Conservation (phyloP, 2,888 invertebrate species). For the Drosophila picticornis region DNA sequence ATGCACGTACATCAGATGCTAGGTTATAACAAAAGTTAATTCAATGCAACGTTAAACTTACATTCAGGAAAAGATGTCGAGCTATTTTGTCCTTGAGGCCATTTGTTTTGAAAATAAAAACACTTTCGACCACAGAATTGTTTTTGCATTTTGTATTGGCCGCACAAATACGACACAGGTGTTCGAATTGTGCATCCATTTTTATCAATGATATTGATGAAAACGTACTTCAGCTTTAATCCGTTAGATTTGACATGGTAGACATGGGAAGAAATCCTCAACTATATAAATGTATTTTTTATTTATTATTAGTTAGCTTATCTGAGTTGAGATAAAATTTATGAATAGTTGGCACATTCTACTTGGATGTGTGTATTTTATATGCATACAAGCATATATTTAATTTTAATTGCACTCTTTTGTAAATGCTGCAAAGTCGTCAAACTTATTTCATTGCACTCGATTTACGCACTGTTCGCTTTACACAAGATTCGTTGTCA, state of each 20-base stretch:
- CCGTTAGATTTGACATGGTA: slow-evolving; percentile 19
- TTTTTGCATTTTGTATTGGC: slow-evolving; percentile 80
- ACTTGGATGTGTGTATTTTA: not conserved
- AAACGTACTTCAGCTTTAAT: slow-evolving; percentile 1
- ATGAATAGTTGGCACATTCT: slow-evolving; percentile 1
- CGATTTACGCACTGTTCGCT: slow-evolving; percentile 46
- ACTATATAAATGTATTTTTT: not conserved
- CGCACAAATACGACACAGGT: slow-evolving; percentile 82
- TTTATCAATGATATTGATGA: slow-evolving; percentile 12
- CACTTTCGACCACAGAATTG: slow-evolving; percentile 81
- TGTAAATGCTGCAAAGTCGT: slow-evolving; percentile 36
- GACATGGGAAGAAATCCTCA: not conserved
- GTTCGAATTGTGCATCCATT: slow-evolving; percentile 82
- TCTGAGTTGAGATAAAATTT: slow-evolving; percentile 3
- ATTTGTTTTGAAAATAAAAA: slow-evolving; percentile 81
- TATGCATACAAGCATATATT: slow-evolving; percentile 21
- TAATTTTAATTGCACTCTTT: slow-evolving; percentile 49
- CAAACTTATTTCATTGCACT: slow-evolving; percentile 47
- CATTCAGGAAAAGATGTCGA: slow-evolving; percentile 74
- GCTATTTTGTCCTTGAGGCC: slow-evolving; percentile 81
- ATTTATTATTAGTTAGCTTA: slow-evolving; percentile 10
- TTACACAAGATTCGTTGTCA: slow-evolving; percentile 56
- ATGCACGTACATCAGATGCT: not conserved
- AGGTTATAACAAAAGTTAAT: not conserved
- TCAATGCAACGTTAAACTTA: slow-evolving; percentile 56